Percentiles rank a stretch among this genome's conserved stretches.
phyloP scores from a whole-genome alignment of 2,113 vertebrate species.

The Chaetops frenatus region DNA sequence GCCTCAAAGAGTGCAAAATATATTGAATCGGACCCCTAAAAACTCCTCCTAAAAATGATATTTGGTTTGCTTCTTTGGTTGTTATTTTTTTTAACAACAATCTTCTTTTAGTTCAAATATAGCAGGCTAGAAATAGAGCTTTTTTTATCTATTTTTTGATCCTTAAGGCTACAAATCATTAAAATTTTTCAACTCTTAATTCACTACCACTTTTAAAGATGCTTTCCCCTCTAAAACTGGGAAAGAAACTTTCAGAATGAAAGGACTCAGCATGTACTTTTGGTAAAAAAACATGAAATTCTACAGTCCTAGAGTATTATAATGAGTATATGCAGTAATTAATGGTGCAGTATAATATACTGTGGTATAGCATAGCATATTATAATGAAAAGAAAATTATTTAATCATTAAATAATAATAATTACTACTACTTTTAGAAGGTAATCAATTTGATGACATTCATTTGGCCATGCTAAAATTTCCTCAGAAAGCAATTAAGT shows the following conservation, averaged over 20 bases:
- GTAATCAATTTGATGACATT: background rate
- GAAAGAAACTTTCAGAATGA: background rate
- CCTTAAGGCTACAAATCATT: background rate
- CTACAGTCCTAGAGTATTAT: background rate
- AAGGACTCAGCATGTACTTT: background rate
- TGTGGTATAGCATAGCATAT: background rate
- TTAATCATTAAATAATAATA: background rate
- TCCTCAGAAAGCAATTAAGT: background rate
- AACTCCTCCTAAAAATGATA: background rate
- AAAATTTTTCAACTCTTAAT: background rate
- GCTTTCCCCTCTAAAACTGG: background rate
- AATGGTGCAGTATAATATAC: background rate
- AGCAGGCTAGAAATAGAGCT: background rate
- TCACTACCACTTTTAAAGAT: background rate
- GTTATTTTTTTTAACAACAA: background rate
- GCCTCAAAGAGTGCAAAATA: background rate
- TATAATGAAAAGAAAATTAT: background rate
- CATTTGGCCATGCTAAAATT: background rate
- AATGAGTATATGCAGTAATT: background rate
- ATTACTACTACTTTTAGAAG: background rate
- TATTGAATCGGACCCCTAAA: background rate
- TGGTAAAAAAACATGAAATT: background rate
- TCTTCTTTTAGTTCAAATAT: background rate
- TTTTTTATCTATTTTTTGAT: background rate
- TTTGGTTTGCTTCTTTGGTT: background rate